Percentiles rank a stretch among this genome's conserved stretches.
These are phyloP conservation scores for Psilopogon haemacephalus DNA, from an alignment of 2,113 vertebrate genomes.

Conservation along the genomic window DNA sequence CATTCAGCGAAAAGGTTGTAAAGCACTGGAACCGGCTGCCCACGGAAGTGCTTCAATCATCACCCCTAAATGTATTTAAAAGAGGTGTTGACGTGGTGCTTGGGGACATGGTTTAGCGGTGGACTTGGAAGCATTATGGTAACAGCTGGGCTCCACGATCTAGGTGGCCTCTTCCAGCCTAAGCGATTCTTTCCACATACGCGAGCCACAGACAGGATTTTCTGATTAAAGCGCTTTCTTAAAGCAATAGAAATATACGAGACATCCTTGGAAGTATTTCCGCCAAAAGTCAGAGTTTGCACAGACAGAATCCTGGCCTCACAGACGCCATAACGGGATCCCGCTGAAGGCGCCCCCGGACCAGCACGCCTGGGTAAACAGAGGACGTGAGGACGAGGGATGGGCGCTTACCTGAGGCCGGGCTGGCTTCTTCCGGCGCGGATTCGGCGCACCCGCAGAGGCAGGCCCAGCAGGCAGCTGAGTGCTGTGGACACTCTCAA, in stretches of 20 bases:
- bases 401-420: constrained; percentile 83
- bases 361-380: too few species aligned
- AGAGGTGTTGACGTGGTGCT: neutral
- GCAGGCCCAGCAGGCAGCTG: constrained; percentile 85
- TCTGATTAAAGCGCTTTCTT: neutral
- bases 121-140: neutral
- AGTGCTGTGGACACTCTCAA: constrained; percentile 87
- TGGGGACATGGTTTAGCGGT: neutral
- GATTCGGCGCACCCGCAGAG: constrained; percentile 86
- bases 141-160: neutral
- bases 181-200: neutral
- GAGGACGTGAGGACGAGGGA: fast-evolving
- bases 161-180: neutral
- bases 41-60: neutral
- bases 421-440: constrained; percentile 92
- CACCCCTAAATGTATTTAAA: neutral
- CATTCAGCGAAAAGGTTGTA: neutral
- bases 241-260: neutral
- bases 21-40: neutral
- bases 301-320: neutral
- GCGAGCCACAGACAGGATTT: neutral
- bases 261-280: neutral
- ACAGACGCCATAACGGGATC: too few species aligned
- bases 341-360: neutral
- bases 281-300: neutral